Evolutionary conservation across 2,797 vertebrate genomes (phyloP).

Genomic region (Gymnoscopelus microlampas): DNA sequence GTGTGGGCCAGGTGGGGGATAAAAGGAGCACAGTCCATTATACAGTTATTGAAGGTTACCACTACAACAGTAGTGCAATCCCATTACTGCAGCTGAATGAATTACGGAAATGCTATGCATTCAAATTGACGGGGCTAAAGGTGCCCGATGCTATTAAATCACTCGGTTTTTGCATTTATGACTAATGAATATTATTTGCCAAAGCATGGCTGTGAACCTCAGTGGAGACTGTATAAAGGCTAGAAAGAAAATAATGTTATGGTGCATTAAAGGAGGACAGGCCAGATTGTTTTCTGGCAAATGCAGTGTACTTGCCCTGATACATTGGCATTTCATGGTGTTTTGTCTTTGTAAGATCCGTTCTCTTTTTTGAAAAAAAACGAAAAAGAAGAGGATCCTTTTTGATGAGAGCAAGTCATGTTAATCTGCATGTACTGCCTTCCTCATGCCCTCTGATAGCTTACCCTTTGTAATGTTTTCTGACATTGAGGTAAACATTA

Average conservation of each 20-base stretch:
- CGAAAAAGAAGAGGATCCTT: constrained; percentile 52
- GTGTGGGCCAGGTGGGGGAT: constrained; percentile 44
- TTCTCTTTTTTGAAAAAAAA: constrained; percentile 44
- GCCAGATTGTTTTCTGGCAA: constrained; percentile 41
- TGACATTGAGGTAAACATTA: not conserved
- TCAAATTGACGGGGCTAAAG: constrained; percentile 73
- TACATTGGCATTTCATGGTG: constrained; percentile 65
- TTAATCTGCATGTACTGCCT: constrained; percentile 36
- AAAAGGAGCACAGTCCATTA: constrained; percentile 67
- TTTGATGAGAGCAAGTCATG: constrained; percentile 29
- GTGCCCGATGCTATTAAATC: constrained; percentile 67
- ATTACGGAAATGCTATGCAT: constrained; percentile 65
- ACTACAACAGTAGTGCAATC: constrained; percentile 63
- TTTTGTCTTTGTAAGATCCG: constrained; percentile 55
- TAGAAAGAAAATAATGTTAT: constrained; percentile 70
- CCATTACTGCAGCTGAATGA: constrained; percentile 68
- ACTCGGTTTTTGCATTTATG: constrained; percentile 76
- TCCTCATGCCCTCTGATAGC: constrained; percentile 22
- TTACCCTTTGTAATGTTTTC: constrained; percentile 25
- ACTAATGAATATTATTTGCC: constrained; percentile 74
- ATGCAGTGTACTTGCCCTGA: constrained; percentile 33
- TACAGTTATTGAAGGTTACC: constrained; percentile 68
- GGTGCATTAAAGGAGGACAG: constrained; percentile 65
- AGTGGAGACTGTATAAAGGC: constrained; percentile 29
- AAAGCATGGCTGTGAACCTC: constrained; percentile 52